These are phyloP conservation scores for Alces alces DNA, from an alignment of 2,113 vertebrate species.

Conservation along the genomic window DNA sequence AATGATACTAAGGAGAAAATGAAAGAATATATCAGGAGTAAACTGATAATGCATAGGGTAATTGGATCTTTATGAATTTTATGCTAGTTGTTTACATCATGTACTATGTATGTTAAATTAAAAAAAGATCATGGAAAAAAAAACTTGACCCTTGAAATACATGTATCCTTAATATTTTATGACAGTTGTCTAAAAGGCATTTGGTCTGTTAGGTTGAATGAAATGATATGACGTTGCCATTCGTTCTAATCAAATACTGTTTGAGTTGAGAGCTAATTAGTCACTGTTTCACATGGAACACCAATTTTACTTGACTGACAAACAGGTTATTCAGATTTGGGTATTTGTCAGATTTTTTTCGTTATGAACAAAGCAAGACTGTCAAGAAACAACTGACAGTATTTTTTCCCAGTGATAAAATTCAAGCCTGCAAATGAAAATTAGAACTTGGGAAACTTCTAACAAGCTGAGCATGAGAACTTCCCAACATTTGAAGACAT, in stretches of 20 bases:
- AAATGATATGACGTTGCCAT: background rate
- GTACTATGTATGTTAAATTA: constrained; percentile 81
- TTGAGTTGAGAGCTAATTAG: background rate
- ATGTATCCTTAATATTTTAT: background rate
- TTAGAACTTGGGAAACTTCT: background rate
- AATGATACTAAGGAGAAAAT: constrained; percentile 48
- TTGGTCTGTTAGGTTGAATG: background rate
- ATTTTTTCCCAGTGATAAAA: constrained; percentile 3
- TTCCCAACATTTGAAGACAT: background rate
- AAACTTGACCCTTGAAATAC: background rate
- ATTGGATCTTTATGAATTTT: constrained; percentile 85
- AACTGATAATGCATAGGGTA: constrained; percentile 64
- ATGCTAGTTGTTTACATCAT: constrained; percentile 79
- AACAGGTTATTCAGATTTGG: background rate
- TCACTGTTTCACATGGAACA: background rate
- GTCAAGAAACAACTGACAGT: background rate
- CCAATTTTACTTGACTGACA: background rate
- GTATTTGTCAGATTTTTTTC: background rate
- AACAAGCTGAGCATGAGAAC: background rate
- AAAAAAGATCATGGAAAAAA: constrained; percentile 66
- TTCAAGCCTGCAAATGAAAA: background rate
- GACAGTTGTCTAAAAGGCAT: background rate
- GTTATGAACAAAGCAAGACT: constrained; percentile 1
- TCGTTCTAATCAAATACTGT: background rate
- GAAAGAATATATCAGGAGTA: constrained; percentile 49